These are phyloP conservation scores for Frankliniella fusca DNA, from an alignment of 2,888 invertebrate species.

Conservation along the genomic window DNA sequence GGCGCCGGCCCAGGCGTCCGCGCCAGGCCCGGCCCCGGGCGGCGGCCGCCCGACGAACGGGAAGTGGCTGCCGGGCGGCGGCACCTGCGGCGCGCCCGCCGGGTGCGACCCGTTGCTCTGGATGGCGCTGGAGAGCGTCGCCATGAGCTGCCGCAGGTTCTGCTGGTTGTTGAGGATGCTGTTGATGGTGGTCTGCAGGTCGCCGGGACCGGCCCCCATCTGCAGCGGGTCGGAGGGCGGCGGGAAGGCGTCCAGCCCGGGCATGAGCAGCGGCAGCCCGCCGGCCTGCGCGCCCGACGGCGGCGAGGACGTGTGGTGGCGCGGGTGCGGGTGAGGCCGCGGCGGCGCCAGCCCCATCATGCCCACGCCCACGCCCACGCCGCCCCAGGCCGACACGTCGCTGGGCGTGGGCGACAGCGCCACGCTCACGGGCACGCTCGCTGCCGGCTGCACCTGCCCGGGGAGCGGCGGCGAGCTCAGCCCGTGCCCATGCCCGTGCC, in stretches of 20 bases:
- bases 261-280: background rate
- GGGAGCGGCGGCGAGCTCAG: background rate
- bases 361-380: background rate
- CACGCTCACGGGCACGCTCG: conserved; percentile 11
- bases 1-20: conserved; percentile 35
- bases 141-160: conserved; percentile 45
- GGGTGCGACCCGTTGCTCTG: background rate
- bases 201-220: conserved; percentile 39
- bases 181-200: conserved; percentile 45
- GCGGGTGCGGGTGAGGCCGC: background rate
- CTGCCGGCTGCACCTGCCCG: background rate
- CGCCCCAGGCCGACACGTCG: conserved; percentile 7
- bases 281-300: background rate
- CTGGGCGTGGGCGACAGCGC: conserved; percentile 1
- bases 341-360: background rate
- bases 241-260: background rate
- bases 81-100: background rate
- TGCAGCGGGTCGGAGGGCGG: conserved; percentile 29
- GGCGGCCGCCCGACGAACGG: conserved; percentile 36
- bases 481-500: background rate
- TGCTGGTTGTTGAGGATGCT: conserved; percentile 45
- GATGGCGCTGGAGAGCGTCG: conserved; percentile 35
- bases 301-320: conserved; percentile 15
- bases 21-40: conserved; percentile 33
- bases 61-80: background rate